Base-by-base conservation (phyloP, 2,888 invertebrate genomes). In the Falcaria lacertinaria region DNA sequence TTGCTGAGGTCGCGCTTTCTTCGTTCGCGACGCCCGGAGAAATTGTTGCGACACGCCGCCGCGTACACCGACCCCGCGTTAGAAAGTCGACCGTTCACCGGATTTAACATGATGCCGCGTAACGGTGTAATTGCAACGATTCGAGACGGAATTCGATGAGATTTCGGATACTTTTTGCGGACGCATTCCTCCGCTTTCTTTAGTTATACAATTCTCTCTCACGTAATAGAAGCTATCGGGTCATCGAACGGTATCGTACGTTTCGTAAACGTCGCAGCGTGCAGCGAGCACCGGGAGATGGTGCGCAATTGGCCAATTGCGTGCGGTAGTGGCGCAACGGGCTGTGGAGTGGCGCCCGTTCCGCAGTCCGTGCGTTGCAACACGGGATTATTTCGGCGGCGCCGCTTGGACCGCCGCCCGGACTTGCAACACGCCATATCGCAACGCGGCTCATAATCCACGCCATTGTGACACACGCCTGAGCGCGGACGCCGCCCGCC, bases 31-130 rank as follows among this genome's bases (percentile, higher is more conserved):
- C 73, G 80, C 78, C 63, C 69, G 83, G 88, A 88, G 89, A 89
- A 89, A 89, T 89, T 88, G 80, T 89, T 89, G 88, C 89, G 86
- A 81, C 89, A 89, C 80, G 72, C 66, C 71, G 72, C 69, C 74
- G 78, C 80, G 86, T 88, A 78, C 87, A 80, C 82, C 87, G 88
- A 86, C 89, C 86, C 80, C 88, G 80, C 76, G 86, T 82, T 88
- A 89, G 89, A 89, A 89, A 89, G 89, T 87, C 87, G 81, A 81
- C 82, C 87, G 80, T 75, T 86, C 86, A 83, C 85, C 88, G 87
- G 87, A 88, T 87, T 86, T 80, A 80, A 84, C 83, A 79, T 78
- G 75, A 71, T 53, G 66, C 74, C 68, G 81, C 85, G 83, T 88
- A 86, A 87, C 87, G 80, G 84, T 76, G 84, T 83, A 84, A 88